These are phyloP conservation scores for Myotis findleyi DNA, from an alignment of 2,797 vertebrate genomes.

Conservation along the genomic window DNA sequence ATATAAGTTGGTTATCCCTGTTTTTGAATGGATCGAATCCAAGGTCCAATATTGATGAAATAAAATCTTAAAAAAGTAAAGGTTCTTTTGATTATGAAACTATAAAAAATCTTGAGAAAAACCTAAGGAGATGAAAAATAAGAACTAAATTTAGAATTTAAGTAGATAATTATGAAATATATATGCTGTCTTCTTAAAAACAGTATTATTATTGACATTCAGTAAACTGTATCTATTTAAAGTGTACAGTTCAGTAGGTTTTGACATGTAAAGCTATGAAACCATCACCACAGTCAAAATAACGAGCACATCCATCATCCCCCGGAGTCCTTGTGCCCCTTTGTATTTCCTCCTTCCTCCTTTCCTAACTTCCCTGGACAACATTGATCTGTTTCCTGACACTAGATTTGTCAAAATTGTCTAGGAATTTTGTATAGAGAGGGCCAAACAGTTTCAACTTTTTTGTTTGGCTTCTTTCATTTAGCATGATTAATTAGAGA, in stretches of 20 bases:
- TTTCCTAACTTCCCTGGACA: background rate
- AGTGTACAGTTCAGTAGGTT: background rate
- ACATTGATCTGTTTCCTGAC: background rate
- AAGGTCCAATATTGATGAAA: background rate
- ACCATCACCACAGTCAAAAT: background rate
- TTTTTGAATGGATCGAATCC: background rate
- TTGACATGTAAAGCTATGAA: background rate
- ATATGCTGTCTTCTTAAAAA: conserved; percentile 6
- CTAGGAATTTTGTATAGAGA: background rate
- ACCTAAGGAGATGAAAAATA: background rate
- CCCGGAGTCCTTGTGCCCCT: background rate
- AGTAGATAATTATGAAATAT: background rate
- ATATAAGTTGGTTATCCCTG: background rate
- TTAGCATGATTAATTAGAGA: background rate
- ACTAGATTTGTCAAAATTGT: conserved; percentile 30
- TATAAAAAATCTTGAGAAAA: conserved; percentile 16
- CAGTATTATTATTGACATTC: background rate
- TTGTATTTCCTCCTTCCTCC: background rate
- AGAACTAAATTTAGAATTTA: conserved; percentile 51
- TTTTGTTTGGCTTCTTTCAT: conserved; percentile 18
- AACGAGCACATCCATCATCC: background rate
- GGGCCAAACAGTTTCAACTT: background rate
- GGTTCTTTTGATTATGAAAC: background rate
- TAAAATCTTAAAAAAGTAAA: conserved; percentile 33
- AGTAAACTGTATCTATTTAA: background rate